Evolutionary conservation across 53 echinoderm and acorn worm species (phyloP).

Genomic region (Zoroaster sp.): DNA sequence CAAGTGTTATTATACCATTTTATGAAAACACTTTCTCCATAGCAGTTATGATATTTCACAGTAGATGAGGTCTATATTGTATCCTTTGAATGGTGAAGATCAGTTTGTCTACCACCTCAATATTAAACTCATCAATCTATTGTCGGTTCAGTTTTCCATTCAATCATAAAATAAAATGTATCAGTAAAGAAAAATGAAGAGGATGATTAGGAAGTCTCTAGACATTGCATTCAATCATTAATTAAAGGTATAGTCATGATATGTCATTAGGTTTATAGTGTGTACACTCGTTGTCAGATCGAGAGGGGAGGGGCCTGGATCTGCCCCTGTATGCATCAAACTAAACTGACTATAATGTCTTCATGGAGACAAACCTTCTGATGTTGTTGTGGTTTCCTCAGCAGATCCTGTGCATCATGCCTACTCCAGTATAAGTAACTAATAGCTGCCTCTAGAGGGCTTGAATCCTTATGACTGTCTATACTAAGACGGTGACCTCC

Average conservation of each 20-base stretch:
- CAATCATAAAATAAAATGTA: background rate
- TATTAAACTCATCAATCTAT: too few relatives aligned
- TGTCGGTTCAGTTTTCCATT: background rate
- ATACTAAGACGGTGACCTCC: background rate
- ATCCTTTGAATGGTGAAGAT: too few relatives aligned
- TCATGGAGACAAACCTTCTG: slow-evolving; percentile 40
- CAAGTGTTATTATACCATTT: background rate
- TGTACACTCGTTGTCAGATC: too few relatives aligned
- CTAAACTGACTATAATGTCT: too few relatives aligned
- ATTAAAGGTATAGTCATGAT: background rate
- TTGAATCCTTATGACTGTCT: background rate
- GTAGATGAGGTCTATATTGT: too few relatives aligned
- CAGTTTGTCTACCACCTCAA: too few relatives aligned
- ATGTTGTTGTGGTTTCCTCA: slow-evolving; percentile 45
- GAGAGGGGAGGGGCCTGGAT: too few relatives aligned
- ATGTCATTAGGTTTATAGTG: too few relatives aligned
- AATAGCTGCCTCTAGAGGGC: slow-evolving; percentile 22
- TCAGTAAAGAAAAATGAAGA: background rate
- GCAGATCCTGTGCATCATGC: slow-evolving; percentile 24
- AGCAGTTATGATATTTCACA: too few relatives aligned
- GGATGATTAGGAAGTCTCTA: background rate
- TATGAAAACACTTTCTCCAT: background rate
- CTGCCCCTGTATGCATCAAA: too few relatives aligned
- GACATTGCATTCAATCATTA: background rate
- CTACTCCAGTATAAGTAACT: slow-evolving; percentile 44